A percentile compares a stretch with the other conserved stretches of the same genome.
Conservation (phyloP, 1,140 invertebrate species). For the Eriocheir sinensis region DNA sequence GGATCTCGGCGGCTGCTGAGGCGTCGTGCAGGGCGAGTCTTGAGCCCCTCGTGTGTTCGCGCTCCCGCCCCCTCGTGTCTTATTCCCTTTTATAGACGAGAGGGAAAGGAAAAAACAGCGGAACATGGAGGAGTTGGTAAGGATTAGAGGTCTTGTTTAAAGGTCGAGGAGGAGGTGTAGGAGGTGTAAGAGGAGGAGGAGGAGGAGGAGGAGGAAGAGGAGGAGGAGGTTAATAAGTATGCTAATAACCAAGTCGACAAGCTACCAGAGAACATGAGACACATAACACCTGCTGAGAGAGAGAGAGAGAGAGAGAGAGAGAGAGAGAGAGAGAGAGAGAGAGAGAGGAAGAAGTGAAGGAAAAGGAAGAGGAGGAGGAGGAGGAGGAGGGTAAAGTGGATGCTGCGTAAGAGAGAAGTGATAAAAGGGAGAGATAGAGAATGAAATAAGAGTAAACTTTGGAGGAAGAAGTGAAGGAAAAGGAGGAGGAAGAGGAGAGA, state of each 20-base stretch:
- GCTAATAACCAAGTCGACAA: not conserved
- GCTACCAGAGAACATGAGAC: not conserved
- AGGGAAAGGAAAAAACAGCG: not conserved
- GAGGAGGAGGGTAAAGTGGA: not conserved
- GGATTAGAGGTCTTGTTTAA: too few relatives aligned
- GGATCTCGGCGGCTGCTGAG: not conserved
- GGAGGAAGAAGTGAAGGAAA: too few relatives aligned
- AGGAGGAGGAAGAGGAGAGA: too few relatives aligned
- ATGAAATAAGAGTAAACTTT: too few relatives aligned
- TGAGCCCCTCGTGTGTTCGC: not conserved
- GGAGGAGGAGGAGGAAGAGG: not conserved
- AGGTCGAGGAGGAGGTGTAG: not conserved
- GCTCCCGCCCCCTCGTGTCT: not conserved
- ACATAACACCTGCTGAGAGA: not conserved
- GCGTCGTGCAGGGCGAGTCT: conserved; percentile 9
- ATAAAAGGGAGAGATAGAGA: not conserved
- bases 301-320: not conserved
- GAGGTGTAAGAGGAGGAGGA: not conserved
- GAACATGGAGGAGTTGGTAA: too few relatives aligned
- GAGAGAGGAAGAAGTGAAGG: conserved; percentile 7
- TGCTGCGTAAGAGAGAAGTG: not conserved
- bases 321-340: conserved; percentile 22
- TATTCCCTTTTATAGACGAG: not conserved
- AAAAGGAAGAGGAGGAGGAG: conserved; percentile 22
- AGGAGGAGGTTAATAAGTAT: conserved; percentile 1